These are phyloP conservation scores for Oligia fasciuncula DNA, from an alignment of 2,888 invertebrate genomes.

Conservation along the genomic window DNA sequence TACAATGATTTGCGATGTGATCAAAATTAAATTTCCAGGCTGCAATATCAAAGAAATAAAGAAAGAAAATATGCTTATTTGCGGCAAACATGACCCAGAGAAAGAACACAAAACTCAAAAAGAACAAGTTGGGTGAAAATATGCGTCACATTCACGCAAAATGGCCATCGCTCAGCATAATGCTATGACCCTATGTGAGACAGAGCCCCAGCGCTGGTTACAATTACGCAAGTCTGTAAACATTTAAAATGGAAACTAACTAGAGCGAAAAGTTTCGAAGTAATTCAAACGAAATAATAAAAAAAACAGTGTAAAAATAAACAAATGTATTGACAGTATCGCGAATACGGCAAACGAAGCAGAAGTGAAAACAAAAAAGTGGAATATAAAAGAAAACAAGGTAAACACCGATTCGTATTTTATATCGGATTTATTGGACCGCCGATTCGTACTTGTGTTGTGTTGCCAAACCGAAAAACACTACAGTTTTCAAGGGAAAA, in stretches of 20 bases:
- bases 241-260: slow-evolving; percentile 29
- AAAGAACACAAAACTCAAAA: too few species aligned
- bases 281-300: not conserved
- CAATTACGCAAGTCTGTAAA: not conserved
- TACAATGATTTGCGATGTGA: not conserved
- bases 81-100: too few species aligned
- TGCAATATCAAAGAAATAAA: too few species aligned
- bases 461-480: slow-evolving; percentile 64
- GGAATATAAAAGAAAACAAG: slow-evolving; percentile 75
- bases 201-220: not conserved
- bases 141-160: too few species aligned
- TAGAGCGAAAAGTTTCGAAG: slow-evolving; percentile 23
- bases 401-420: slow-evolving; percentile 77
- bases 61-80: too few species aligned
- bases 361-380: slow-evolving; percentile 69
- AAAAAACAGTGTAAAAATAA: slow-evolving; percentile 19
- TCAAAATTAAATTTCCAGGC: too few species aligned
- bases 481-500: slow-evolving; percentile 39
- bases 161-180: too few species aligned
- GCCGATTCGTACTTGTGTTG: slow-evolving; percentile 56
- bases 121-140: too few species aligned
- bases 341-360: slow-evolving; percentile 55
- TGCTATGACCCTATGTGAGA: not conserved
- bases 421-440: slow-evolving; percentile 77
- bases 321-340: slow-evolving; percentile 55